A percentile compares a stretch with the other conserved stretches of the same genome.
Conservation (phyloP, 2,888 invertebrate species). For the Eupeodes luniger region DNA sequence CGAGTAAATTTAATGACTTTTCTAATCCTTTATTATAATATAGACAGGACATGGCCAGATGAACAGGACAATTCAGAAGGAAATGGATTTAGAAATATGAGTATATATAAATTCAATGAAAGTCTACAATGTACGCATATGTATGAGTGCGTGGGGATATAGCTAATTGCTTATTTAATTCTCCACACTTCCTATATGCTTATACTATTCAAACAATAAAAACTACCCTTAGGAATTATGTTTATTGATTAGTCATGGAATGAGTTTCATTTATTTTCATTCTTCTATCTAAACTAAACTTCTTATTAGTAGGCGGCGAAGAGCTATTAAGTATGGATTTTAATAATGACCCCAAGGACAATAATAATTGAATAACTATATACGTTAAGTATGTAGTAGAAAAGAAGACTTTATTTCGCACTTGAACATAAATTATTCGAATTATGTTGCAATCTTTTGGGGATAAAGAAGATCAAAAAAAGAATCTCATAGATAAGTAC, state of each 20-base stretch:
- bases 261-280: neutral
- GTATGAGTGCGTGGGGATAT: neutral
- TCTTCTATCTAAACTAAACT: neutral
- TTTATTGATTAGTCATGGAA: conserved; percentile 29
- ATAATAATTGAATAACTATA: no score
- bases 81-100: neutral
- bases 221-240: conserved; percentile 17
- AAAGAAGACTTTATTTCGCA: no score
- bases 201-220: neutral
- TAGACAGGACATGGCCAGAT: conserved; percentile 22
- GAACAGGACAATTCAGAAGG: conserved; percentile 13
- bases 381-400: no score
- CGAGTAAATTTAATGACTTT: conserved; percentile 67
- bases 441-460: no score
- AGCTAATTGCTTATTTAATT: conserved; percentile 22
- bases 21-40: conserved; percentile 55
- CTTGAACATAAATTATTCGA: no score
- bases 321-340: no score
- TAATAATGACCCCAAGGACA: no score
- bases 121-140: no score
- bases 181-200: neutral
- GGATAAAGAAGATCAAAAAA: no score
- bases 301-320: no score
- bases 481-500: no score
- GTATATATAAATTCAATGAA: neutral